Evolutionary conservation across 2,113 vertebrate species (phyloP).

Genomic region (Shinisaurus crocodilurus): DNA sequence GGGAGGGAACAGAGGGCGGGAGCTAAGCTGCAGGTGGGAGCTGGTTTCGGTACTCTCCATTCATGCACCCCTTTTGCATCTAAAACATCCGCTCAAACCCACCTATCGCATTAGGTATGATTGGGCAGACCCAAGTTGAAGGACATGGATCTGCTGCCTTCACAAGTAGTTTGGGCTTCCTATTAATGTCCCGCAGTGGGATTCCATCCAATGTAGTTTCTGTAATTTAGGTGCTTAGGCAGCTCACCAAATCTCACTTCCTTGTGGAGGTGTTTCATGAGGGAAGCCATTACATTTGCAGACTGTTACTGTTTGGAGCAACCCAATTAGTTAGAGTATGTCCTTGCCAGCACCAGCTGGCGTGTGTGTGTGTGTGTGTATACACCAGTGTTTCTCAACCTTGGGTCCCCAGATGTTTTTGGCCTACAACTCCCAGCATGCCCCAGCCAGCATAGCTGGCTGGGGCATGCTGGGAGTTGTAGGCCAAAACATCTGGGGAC

Average conservation of each 20-base stretch:
- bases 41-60: neutral
- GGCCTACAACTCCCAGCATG: too few relatives aligned
- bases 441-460: too few relatives aligned
- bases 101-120: neutral
- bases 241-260: neutral
- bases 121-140: neutral
- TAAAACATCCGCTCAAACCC: neutral
- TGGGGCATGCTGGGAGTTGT: too few relatives aligned
- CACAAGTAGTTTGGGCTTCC: neutral
- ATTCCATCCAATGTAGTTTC: neutral
- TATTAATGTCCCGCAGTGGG: neutral
- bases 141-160: neutral
- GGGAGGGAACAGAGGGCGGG: neutral
- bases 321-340: too few relatives aligned
- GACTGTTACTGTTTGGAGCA: neutral
- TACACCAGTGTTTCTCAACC: too few relatives aligned
- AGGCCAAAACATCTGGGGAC: too few relatives aligned
- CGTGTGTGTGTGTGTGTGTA: too few relatives aligned
- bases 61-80: neutral
- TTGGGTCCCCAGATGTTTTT: too few relatives aligned
- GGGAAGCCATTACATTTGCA: neutral
- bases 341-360: neutral
- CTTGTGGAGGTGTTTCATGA: neutral
- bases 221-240: neutral
- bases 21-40: neutral